These are phyloP conservation scores for Miltochrista miniata DNA, from an alignment of 2,888 invertebrate species.

Conservation along the genomic window DNA sequence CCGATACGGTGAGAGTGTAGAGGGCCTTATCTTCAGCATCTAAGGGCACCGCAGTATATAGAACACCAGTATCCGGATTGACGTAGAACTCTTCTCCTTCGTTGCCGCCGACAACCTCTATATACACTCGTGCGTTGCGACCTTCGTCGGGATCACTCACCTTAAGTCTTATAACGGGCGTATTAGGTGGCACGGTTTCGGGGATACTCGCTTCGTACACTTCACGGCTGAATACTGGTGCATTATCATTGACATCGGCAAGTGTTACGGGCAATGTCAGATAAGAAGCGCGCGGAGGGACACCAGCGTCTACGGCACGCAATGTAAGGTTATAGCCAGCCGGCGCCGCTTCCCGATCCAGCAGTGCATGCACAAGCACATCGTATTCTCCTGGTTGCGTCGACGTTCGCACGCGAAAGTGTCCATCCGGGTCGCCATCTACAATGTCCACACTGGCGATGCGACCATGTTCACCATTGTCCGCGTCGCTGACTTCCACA, in stretches of 20 bases:
- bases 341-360: slow-evolving; percentile 91
- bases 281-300: slow-evolving; percentile 90
- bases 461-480: slow-evolving; percentile 92
- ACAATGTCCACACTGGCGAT: slow-evolving; percentile 92
- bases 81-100: slow-evolving; percentile 94
- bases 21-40: slow-evolving; percentile 94
- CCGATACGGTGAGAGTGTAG: slow-evolving; percentile 94
- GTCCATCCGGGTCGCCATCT: slow-evolving; percentile 95
- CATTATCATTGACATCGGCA: slow-evolving; percentile 92
- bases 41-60: slow-evolving; percentile 91
- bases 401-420: slow-evolving; percentile 89
- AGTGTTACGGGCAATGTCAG: slow-evolving; percentile 92
- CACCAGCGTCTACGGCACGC: slow-evolving; percentile 92
- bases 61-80: slow-evolving; percentile 94
- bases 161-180: slow-evolving; percentile 93
- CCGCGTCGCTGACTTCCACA: slow-evolving; percentile 92
- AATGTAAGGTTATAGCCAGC: slow-evolving; percentile 94
- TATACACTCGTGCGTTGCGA: slow-evolving; percentile 91
- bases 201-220: slow-evolving; percentile 94
- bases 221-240: slow-evolving; percentile 93
- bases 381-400: slow-evolving; percentile 88
- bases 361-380: slow-evolving; percentile 89
- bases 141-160: slow-evolving; percentile 94
- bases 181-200: slow-evolving; percentile 94
- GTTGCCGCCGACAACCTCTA: slow-evolving; percentile 96